Base-by-base conservation (phyloP, 2,888 invertebrate species). In the Heliconius erato region DNA sequence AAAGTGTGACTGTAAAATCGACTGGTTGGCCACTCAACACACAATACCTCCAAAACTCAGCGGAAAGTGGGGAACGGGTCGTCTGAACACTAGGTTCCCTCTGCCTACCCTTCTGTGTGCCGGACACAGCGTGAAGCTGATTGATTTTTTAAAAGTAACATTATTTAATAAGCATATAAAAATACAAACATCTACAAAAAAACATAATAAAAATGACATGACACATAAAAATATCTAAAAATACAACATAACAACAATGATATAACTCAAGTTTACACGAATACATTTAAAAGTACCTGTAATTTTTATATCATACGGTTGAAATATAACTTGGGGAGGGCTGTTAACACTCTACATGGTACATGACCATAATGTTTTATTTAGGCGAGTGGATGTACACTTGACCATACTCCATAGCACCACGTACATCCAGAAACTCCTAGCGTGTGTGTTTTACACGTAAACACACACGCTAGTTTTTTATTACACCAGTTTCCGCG, bases 401-500 rank as follows among this genome's bases (percentile, higher is more conserved):
- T 76, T 76, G 35, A 76, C 63, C 76, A 7, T 23, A 23, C 54
- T 54, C 23, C 54, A 59, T 59, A 59, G 44, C 28, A 81, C 32
- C 28, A 68, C 68, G 26, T 76, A 69, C 81, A 69, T 78, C 44
- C 71, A 54, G 71, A 72, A 71, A 65, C 72, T 49, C 63, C 26
- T 26, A 63, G 35, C 76, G n/a, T 65, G 71, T 81, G 72, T 78
- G 78, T 78, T 81, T 54, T 81, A 81, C 81, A 83, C 54, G 76
- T 84, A 54, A 54, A 54, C 82, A 79, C 90, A 92, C 89, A 91
- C 90, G 90, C 91, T 92, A 92, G 93, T 94, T 95, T 95, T 94
- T 95, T 95, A 95, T 95, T 93, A 91, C 92, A 89, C 90, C 92
- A 91, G 94, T 93, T 94, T 92, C 94, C 94, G 93, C 90, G 90